Conservation (phyloP, 2,797 vertebrate species). For the Octomys mimax region DNA sequence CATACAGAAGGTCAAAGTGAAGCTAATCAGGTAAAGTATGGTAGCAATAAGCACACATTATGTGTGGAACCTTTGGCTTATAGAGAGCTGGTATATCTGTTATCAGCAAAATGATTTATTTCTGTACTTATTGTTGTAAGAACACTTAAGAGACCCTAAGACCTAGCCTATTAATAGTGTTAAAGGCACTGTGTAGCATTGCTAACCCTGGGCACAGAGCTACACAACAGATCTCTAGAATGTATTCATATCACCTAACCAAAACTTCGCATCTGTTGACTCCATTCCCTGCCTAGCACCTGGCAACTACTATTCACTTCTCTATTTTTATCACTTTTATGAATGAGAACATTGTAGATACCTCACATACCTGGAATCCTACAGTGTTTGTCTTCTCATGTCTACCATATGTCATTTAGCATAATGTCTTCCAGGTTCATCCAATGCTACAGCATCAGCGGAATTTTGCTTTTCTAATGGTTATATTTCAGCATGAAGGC, state of each 20-base stretch:
- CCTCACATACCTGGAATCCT: background rate
- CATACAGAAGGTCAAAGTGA: background rate
- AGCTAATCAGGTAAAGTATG: too few relatives aligned
- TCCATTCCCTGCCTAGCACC: background rate
- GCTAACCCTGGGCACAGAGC: background rate
- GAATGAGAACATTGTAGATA: background rate
- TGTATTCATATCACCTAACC: background rate
- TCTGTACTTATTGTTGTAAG: background rate
- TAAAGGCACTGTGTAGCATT: background rate
- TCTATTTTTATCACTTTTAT: background rate
- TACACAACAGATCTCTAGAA: background rate
- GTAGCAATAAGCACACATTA: background rate
- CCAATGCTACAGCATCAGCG: background rate
- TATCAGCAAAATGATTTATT: background rate
- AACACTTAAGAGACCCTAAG: background rate
- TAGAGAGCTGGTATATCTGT: background rate
- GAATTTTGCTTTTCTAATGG: background rate
- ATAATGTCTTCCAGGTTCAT: background rate
- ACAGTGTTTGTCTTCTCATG: background rate
- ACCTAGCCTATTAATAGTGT: background rate
- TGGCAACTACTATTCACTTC: background rate
- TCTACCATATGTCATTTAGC: background rate
- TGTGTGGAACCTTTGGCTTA: background rate
- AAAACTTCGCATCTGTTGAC: background rate
- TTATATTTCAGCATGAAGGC: background rate